These are phyloP conservation scores for Anguilla rostrata DNA, from an alignment of 2,113 vertebrate species.

Conservation along the genomic window DNA sequence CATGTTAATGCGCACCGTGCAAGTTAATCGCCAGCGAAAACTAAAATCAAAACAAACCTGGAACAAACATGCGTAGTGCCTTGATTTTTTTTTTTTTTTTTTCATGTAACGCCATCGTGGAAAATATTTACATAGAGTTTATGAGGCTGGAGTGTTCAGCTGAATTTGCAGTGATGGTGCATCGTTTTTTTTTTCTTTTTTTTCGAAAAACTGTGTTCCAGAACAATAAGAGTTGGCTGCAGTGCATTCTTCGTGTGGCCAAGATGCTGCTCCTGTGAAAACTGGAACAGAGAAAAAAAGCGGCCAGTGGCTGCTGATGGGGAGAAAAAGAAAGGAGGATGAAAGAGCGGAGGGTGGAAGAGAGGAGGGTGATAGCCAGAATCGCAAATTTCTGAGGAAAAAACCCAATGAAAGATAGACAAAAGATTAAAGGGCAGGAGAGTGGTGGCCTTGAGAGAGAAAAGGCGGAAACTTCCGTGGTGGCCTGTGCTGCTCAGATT, in stretches of 20 bases:
- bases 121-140: not conserved
- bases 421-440: not conserved
- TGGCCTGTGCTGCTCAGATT: conserved; percentile 1
- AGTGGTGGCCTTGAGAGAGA: not conserved
- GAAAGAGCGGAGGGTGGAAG: not conserved
- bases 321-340: not conserved
- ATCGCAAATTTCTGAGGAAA: not conserved
- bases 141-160: not conserved
- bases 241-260: not conserved
- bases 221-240: not conserved
- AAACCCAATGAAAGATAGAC: not conserved
- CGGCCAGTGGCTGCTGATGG: not conserved
- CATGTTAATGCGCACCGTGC: not conserved
- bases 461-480: not conserved
- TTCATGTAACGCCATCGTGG: no score
- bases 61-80: not conserved
- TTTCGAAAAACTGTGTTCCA: no score
- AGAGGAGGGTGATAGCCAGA: not conserved
- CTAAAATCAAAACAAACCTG: not conserved
- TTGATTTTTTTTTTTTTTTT: not conserved
- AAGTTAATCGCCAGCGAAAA: not conserved
- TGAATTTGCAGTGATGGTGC: not conserved
- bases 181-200: no score
- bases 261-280: not conserved
- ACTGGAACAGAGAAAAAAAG: no score